phyloP scores from a whole-genome alignment of 2,888 invertebrate species.

The Hirudinaria manillensis region DNA sequence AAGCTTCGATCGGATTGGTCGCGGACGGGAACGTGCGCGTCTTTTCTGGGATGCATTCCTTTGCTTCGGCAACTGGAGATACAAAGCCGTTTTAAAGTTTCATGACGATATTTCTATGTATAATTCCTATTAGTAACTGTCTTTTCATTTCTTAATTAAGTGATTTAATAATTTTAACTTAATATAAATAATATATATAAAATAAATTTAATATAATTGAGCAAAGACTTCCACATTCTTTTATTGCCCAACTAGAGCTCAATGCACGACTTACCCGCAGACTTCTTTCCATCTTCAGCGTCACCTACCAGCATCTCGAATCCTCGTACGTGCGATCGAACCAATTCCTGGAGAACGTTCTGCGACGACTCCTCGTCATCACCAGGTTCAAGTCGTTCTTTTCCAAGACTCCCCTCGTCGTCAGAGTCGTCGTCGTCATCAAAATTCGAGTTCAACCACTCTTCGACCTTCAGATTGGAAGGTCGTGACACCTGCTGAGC shows the following conservation, averaged over 20 bases:
- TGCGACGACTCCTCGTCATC: background rate
- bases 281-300: background rate
- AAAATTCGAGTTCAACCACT: slow-evolving; percentile 1
- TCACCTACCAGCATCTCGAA: background rate
- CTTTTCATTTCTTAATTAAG: too few relatives aligned
- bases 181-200: too few relatives aligned
- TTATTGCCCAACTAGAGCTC: background rate
- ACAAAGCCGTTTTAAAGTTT: background rate
- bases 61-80: background rate
- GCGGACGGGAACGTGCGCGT: background rate
- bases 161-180: too few relatives aligned
- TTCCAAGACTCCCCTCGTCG: background rate
- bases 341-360: background rate
- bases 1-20: slow-evolving; percentile 7
- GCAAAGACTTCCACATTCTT: background rate
- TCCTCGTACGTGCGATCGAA: background rate
- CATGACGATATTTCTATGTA: too few relatives aligned
- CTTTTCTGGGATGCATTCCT: background rate
- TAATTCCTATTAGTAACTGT: too few relatives aligned
- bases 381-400: background rate
- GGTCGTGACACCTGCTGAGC: too few relatives aligned
- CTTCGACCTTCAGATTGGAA: background rate
- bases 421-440: background rate
- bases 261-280: background rate
- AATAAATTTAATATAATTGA: background rate